Evolutionary conservation across 2,797 vertebrate genomes (phyloP).

Genomic region (Ctenochaetus hawaiiensis): DNA sequence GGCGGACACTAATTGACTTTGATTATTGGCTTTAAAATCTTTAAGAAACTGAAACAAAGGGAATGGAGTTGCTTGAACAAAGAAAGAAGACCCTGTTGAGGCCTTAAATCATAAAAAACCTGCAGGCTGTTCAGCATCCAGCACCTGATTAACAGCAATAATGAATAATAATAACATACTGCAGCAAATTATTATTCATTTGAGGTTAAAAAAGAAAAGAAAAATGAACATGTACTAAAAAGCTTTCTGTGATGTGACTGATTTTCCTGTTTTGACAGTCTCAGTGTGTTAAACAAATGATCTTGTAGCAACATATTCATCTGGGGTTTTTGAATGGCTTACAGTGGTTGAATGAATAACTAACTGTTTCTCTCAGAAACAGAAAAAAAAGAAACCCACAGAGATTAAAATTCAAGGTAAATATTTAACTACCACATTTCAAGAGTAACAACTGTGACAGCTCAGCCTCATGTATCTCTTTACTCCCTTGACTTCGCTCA

Average conservation of each 20-base stretch:
- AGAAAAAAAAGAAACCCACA: slow-evolving; percentile 19
- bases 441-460: slow-evolving; percentile 31
- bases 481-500: slow-evolving; percentile 41
- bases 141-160: slow-evolving; percentile 90
- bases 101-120: slow-evolving; percentile 91
- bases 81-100: slow-evolving; percentile 90
- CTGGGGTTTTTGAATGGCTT: slow-evolving; percentile 34
- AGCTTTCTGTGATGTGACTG: slow-evolving; percentile 49
- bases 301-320: slow-evolving; percentile 41
- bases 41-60: slow-evolving; percentile 89
- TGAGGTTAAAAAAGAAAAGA: slow-evolving; percentile 53
- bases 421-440: slow-evolving; percentile 36
- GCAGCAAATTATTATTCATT: slow-evolving; percentile 83
- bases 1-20: slow-evolving; percentile 87
- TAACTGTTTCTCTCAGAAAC: slow-evolving; percentile 1
- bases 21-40: slow-evolving; percentile 90
- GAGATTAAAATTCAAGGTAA: slow-evolving; percentile 23
- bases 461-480: slow-evolving; percentile 42
- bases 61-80: slow-evolving; percentile 89
- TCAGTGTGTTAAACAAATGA: slow-evolving; percentile 65
- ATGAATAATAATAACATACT: slow-evolving; percentile 84
- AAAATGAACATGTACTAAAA: slow-evolving; percentile 46
- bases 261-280: slow-evolving; percentile 58
- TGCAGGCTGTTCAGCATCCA: slow-evolving; percentile 86
- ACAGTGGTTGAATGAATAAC: neutral